Percentiles rank a stretch among this genome's conserved stretches.
Evolutionary conservation across 2,113 vertebrate genomes (phyloP).

Genomic region (Tapirus terrestris): DNA sequence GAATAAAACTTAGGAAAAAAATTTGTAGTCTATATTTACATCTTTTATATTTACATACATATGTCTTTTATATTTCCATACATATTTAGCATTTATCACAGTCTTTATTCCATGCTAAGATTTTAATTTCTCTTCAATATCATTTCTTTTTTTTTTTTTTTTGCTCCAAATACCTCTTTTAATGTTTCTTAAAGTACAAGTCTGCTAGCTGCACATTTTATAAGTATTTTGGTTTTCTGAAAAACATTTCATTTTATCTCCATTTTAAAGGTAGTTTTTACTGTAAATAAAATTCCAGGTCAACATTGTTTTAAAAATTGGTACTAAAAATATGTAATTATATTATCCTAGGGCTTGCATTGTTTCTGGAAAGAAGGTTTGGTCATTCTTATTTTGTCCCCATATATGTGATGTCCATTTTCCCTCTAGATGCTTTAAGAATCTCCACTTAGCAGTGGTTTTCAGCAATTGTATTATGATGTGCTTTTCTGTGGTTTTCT

Average conservation of each 20-base stretch:
- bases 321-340: neutral
- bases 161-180: neutral
- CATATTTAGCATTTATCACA: neutral
- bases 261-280: neutral
- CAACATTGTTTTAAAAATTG: neutral
- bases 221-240: neutral
- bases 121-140: neutral
- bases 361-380: neutral
- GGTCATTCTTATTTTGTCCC: neutral
- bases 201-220: neutral
- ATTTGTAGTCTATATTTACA: neutral
- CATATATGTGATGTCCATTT: neutral
- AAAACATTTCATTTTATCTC: neutral
- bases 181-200: neutral
- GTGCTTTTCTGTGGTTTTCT: neutral
- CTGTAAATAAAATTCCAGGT: neutral
- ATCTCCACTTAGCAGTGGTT: neutral
- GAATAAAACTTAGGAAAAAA: neutral
- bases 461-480: neutral
- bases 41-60: neutral
- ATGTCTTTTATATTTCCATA: neutral
- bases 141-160: neutral
- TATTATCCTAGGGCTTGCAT: neutral
- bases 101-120: neutral
- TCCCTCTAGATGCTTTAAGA: neutral